phyloP scores from a whole-genome alignment of 2,888 invertebrate species.

The Latrodectus hesperus region DNA sequence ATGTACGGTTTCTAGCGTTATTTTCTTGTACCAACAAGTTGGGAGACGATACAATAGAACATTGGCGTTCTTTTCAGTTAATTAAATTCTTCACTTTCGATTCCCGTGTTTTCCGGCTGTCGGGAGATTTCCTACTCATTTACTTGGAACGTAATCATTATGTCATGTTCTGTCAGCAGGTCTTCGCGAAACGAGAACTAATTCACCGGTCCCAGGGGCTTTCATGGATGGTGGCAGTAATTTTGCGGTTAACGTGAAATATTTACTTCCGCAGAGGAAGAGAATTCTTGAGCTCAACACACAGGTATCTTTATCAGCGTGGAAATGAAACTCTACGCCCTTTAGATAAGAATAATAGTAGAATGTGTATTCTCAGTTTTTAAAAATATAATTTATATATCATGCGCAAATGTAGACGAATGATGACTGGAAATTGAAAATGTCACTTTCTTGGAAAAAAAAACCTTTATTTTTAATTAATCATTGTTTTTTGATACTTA shows the following conservation, averaged over 20 bases:
- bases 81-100: slow-evolving; percentile 9
- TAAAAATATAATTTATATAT: too few species aligned
- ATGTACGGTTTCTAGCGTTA: background rate
- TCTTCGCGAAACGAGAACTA: slow-evolving; percentile 1
- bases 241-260: slow-evolving; percentile 20
- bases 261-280: slow-evolving; percentile 3
- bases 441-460: too few species aligned
- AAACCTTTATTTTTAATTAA: too few species aligned
- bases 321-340: background rate
- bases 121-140: background rate
- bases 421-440: too few species aligned
- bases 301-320: background rate
- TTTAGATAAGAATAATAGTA: background rate
- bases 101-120: background rate
- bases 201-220: background rate
- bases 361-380: background rate
- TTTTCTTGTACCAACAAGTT: background rate
- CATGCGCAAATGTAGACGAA: too few species aligned
- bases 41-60: background rate
- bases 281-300: background rate
- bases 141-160: background rate
- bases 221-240: background rate
- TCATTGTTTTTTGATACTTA: too few species aligned
- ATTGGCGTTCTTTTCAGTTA: background rate
- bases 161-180: slow-evolving; percentile 14